These are phyloP conservation scores for Sthenelais limicola DNA, from an alignment of 2,888 invertebrate genomes.

Conservation along the genomic window DNA sequence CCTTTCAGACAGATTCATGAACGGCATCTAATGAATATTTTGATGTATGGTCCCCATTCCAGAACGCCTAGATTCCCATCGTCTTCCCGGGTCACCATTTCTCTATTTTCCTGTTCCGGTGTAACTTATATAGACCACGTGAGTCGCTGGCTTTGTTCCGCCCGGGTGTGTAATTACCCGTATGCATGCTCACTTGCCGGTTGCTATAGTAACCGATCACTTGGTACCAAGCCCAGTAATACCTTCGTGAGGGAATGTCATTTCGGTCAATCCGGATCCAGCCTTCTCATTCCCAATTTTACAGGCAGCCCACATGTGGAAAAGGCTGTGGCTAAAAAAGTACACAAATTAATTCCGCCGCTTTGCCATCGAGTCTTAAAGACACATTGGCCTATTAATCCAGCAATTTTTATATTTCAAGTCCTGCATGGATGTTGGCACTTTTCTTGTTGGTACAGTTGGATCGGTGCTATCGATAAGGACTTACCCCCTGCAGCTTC, in stretches of 20 bases:
- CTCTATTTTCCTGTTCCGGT: too few relatives aligned
- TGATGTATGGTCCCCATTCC: too few relatives aligned
- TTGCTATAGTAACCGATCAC: slow-evolving; percentile 23
- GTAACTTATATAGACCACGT: slow-evolving; percentile 22
- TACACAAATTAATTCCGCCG: slow-evolving; percentile 27
- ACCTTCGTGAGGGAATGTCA: slow-evolving; percentile 27
- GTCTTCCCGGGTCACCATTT: too few relatives aligned
- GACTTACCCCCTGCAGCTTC: slow-evolving; percentile 15
- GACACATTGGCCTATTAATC: slow-evolving; percentile 33
- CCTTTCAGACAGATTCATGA: too few relatives aligned
- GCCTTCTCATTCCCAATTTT: not conserved
- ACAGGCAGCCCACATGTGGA: too few relatives aligned
- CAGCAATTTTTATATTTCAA: slow-evolving; percentile 18
- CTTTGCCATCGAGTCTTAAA: slow-evolving; percentile 21
- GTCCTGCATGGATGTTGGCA: too few relatives aligned
- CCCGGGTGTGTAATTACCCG: slow-evolving; percentile 16
- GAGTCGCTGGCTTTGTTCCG: slow-evolving; percentile 29
- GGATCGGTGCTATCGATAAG: not conserved
- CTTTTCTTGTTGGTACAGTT: too few relatives aligned
- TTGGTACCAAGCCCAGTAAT: slow-evolving; percentile 30
- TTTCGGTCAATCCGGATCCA: slow-evolving; percentile 26
- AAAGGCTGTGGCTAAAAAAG: too few relatives aligned
- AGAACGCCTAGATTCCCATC: too few relatives aligned
- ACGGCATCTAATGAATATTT: too few relatives aligned
- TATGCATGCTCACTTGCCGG: not conserved